These are phyloP conservation scores for Drosophila seguyi DNA, from an alignment of 1,140 invertebrate species.

Conservation along the genomic window DNA sequence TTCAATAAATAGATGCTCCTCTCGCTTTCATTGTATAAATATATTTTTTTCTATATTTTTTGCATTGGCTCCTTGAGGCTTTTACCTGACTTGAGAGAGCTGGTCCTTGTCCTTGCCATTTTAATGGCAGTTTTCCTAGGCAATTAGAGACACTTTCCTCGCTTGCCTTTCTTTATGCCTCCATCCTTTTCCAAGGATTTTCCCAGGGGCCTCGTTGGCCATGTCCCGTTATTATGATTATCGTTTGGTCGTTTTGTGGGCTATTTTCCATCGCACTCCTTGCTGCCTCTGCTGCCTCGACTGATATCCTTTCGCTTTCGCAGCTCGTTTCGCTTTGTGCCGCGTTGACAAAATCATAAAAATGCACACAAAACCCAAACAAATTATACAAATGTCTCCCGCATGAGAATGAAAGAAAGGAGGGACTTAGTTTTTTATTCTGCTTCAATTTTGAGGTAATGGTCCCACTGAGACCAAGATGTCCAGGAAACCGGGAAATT, in stretches of 20 bases:
- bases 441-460: slow-evolving; percentile 69
- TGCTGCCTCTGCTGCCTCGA: neutral
- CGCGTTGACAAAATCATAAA: slow-evolving; percentile 81
- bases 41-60: slow-evolving; percentile 14
- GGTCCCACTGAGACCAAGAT: slow-evolving; percentile 58
- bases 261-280: slow-evolving; percentile 26
- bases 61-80: neutral
- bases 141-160: slow-evolving; percentile 61
- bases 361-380: slow-evolving; percentile 79
- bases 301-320: slow-evolving; percentile 70
- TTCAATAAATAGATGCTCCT: slow-evolving; percentile 67
- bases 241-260: slow-evolving; percentile 73
- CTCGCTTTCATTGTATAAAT: slow-evolving; percentile 1
- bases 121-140: slow-evolving; percentile 50
- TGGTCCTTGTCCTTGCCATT: slow-evolving; percentile 16
- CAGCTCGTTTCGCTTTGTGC: slow-evolving; percentile 70
- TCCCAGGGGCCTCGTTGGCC: slow-evolving; percentile 73
- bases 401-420: slow-evolving; percentile 48
- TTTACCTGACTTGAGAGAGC: slow-evolving; percentile 38
- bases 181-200: slow-evolving; percentile 20
- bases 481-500: neutral
- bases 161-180: slow-evolving; percentile 10
- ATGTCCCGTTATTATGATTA: slow-evolving; percentile 78
- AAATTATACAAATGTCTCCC: slow-evolving; percentile 81
- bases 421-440: slow-evolving; percentile 64